These are phyloP conservation scores for Microctonus aethiopoides DNA, from an alignment of 2,888 invertebrate species.

Conservation along the genomic window DNA sequence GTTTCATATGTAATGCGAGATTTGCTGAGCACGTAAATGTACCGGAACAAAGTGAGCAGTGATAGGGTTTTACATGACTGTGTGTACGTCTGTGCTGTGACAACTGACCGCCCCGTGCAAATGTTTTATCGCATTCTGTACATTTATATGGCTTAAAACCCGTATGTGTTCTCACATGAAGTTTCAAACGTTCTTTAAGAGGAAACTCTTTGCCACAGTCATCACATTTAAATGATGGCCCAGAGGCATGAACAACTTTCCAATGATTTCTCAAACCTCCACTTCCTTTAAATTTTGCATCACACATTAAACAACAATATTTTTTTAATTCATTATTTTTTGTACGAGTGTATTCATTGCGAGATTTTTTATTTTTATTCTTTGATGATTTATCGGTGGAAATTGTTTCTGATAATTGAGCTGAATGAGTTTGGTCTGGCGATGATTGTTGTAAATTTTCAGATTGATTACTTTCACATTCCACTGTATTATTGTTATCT, in stretches of 20 bases:
- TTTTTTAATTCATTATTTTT: slow-evolving; percentile 46
- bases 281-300: slow-evolving; percentile 62
- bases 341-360: neutral
- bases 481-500: slow-evolving; percentile 57
- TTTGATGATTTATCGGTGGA: neutral
- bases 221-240: slow-evolving; percentile 74
- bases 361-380: slow-evolving; percentile 9
- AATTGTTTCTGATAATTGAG: slow-evolving; percentile 8
- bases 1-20: slow-evolving; percentile 68
- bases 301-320: slow-evolving; percentile 59
- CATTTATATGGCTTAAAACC: slow-evolving; percentile 78
- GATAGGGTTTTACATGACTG: slow-evolving; percentile 77
- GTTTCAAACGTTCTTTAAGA: slow-evolving; percentile 78
- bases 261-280: slow-evolving; percentile 63
- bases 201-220: slow-evolving; percentile 82
- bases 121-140: slow-evolving; percentile 73
- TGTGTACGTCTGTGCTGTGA: slow-evolving; percentile 81
- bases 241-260: slow-evolving; percentile 61
- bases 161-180: slow-evolving; percentile 80
- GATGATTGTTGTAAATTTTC: slow-evolving; percentile 19
- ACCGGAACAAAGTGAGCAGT: slow-evolving; percentile 78
- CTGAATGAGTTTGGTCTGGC: slow-evolving; percentile 16
- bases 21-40: slow-evolving; percentile 74
- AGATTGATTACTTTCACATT: slow-evolving; percentile 35
- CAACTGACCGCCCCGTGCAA: slow-evolving; percentile 81